Evolutionary conservation across 2,113 vertebrate genomes (phyloP).

Genomic region (Melospiza melodia): DNA sequence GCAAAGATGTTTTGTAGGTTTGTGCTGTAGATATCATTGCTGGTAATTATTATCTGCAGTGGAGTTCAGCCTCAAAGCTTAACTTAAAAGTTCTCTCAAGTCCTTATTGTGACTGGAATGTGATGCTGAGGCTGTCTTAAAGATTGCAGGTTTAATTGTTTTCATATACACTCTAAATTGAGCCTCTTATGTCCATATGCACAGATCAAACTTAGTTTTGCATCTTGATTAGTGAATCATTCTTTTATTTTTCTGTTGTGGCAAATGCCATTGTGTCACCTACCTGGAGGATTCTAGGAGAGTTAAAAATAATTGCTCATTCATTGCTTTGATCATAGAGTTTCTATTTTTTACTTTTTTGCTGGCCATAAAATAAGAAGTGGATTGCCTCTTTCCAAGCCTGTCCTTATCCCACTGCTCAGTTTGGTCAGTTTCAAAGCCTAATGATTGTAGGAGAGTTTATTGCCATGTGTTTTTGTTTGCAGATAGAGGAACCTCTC

Average conservation of each 20-base stretch:
- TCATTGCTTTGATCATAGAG: neutral
- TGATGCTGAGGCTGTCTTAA: neutral
- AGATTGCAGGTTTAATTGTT: neutral
- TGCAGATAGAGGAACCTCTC: neutral
- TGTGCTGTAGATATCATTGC: neutral
- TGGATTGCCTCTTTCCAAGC: neutral
- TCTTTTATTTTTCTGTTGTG: neutral
- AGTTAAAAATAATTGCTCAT: neutral
- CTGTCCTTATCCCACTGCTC: fast-evolving
- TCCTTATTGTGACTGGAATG: neutral
- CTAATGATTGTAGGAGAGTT: neutral
- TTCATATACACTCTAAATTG: neutral
- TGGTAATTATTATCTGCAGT: neutral
- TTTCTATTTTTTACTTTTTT: neutral
- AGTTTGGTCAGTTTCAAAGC: neutral
- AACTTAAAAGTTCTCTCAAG: neutral
- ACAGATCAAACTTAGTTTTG: neutral
- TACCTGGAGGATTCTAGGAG: neutral
- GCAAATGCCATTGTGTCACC: neutral
- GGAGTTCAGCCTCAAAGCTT: neutral
- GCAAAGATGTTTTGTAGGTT: neutral
- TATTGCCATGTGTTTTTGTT: neutral
- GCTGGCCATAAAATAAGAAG: neutral
- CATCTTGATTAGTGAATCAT: neutral
- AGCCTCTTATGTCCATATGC: neutral